Conservation (phyloP, 2,113 vertebrate genomes). For the Ciconia boyciana region DNA sequence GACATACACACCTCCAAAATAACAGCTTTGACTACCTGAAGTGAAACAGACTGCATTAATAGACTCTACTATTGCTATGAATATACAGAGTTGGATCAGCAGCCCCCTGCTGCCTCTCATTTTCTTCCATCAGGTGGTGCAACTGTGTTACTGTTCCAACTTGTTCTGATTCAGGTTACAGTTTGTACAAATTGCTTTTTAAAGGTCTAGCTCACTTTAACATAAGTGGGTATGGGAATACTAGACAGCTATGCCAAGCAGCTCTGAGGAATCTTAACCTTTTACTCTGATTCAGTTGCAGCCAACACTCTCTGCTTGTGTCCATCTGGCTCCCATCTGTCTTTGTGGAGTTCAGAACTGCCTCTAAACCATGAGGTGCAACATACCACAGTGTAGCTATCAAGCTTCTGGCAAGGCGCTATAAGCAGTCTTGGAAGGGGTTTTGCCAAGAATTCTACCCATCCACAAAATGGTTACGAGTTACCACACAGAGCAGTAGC, state of each 20-base stretch:
- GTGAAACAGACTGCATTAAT: background rate
- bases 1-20: accelerated
- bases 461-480: accelerated
- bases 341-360: background rate
- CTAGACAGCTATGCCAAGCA: background rate
- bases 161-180: too few relatives aligned
- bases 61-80: background rate
- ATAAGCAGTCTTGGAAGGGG: background rate
- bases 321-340: background rate
- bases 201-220: background rate
- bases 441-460: background rate
- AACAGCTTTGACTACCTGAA: background rate
- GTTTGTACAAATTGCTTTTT: background rate
- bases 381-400: accelerated
- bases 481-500: background rate
- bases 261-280: background rate
- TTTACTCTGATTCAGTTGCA: background rate
- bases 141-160: background rate
- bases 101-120: background rate
- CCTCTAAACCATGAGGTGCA: background rate
- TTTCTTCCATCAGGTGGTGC: accelerated
- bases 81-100: background rate
- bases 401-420: background rate
- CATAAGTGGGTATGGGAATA: accelerated
- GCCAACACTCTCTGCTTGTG: background rate